Conservation (phyloP, 1,140 invertebrate species). For the Ceratoteleas bidentatus region DNA sequence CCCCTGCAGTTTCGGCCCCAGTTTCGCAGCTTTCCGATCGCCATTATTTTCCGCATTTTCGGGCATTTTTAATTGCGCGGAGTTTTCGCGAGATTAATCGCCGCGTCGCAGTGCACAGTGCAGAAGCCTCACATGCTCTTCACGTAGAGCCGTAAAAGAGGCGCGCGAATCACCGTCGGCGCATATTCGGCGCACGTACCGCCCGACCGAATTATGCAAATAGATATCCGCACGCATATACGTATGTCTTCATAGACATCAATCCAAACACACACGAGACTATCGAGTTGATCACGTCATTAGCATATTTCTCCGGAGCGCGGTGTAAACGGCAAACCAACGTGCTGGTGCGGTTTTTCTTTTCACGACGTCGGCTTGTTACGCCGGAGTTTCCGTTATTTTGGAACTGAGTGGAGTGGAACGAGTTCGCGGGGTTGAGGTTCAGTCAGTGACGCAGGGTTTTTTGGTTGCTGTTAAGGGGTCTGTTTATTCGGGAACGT, state of each 20-base stretch:
- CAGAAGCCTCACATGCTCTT: conserved; percentile 55
- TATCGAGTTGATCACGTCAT: conserved; percentile 56
- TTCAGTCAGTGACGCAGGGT: no score
- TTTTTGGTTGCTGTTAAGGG: no score
- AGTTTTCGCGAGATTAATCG: no score
- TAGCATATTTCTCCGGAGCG: conserved; percentile 38
- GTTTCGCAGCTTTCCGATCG: conserved; percentile 32
- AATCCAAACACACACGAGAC: conserved; percentile 50
- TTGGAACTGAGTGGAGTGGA: no score
- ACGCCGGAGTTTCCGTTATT: background rate
- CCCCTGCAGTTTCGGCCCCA: background rate
- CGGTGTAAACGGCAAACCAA: conserved; percentile 10
- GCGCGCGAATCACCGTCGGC: conserved; percentile 52
- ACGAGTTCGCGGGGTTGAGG: no score
- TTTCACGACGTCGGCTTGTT: background rate
- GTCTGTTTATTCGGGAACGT: no score
- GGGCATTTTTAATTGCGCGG: no score
- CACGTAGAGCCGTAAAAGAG: conserved; percentile 63
- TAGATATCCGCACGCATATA: conserved; percentile 57
- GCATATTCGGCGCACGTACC: conserved; percentile 58
- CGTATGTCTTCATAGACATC: conserved; percentile 60
- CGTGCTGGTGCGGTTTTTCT: conserved; percentile 8
- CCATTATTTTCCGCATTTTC: no score
- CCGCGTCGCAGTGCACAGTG: background rate
- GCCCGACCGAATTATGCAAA: conserved; percentile 68